Base-by-base conservation (phyloP, 53 echinoderm and acorn worm genomes). In the Henricia sp. region DNA sequence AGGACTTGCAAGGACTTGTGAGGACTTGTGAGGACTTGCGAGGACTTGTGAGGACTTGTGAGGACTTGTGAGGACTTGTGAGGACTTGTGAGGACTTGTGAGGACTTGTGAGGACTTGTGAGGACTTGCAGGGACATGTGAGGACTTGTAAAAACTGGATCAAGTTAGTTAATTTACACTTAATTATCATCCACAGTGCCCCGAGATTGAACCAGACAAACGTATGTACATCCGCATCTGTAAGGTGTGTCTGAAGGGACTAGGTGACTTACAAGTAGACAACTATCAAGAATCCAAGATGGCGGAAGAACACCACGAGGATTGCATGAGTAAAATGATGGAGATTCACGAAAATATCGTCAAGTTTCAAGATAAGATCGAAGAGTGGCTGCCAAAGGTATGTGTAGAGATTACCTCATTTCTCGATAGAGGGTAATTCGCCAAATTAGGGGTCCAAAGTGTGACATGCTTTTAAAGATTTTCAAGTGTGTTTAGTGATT, bases 141-240 rank as follows among this genome's bases (percentile, higher is more conserved):
- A n/a, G n/a, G n/a, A n/a, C n/a, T n/a, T n/a, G n/a, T n/a, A n/a
- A n/a, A n/a, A n/a, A n/a, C n/a, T n/a, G n/a, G n/a, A n/a, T n/a
- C n/a, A n/a, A n/a, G n/a, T n/a, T n/a, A n/a, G n/a, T n/a, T n/a
- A n/a, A n/a, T n/a, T n/a, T n/a, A n/a, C n/a, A n/a, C n/a, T n/a
- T n/a, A n/a, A n/a, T n/a, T 40, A 19, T 32, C 34, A 4, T 29
- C 23, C 39, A 0, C 67, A 93, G 93, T 78, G 90, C 62, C 93
- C 93, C 3, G 93, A 90, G 41, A 41, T 90, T 28, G 93, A 93
- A 39, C 93, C 93, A 1, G 90, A 93, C 83, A 67, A 82, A 13
- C 52, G 75, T 20, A 63, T 83, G 37, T 87, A 90, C 40, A 27
- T 93, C 3, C 64, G 93, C 12, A 68, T 83, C 4, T 93, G 93